phyloP scores from a whole-genome alignment of 1,140 invertebrate species.

The Oreohelix idahoensis region DNA sequence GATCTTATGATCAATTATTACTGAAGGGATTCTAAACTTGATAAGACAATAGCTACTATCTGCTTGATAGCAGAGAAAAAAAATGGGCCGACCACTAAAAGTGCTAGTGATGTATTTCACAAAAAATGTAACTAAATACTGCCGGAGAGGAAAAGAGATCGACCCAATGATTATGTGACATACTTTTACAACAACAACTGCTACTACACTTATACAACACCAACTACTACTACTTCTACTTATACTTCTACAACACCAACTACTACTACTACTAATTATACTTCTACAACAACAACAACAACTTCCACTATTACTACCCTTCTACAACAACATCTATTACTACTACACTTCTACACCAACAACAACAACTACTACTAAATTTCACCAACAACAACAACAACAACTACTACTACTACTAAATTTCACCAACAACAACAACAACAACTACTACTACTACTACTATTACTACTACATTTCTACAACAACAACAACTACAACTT shows the following conservation, averaged over 20 bases:
- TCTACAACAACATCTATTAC: neutral
- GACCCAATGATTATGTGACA: too few species aligned
- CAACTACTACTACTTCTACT: slow-evolving; percentile 33
- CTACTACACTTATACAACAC: neutral
- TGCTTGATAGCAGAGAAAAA: too few species aligned
- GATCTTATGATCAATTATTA: too few species aligned
- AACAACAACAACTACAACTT: slow-evolving; percentile 8
- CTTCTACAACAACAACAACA: slow-evolving; percentile 2
- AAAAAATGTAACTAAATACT: too few species aligned
- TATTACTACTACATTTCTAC: slow-evolving; percentile 31
- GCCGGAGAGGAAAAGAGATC: too few species aligned
- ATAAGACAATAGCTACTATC: too few species aligned
- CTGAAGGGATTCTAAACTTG: too few species aligned
- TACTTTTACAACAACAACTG: too few species aligned
- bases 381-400: slow-evolving; percentile 16
- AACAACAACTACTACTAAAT: slow-evolving; percentile 11
- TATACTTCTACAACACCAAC: too few species aligned
- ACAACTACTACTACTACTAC: slow-evolving; percentile 37
- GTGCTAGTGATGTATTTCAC: too few species aligned
- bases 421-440: neutral
- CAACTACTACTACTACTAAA: slow-evolving; percentile 25
- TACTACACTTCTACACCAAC: neutral
- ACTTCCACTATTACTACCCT: neutral
- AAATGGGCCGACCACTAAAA: too few species aligned
- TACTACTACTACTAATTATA: too few species aligned